Evolutionary conservation across 2,113 vertebrate species (phyloP).

Genomic region (Gasterosteus nipponicus): DNA sequence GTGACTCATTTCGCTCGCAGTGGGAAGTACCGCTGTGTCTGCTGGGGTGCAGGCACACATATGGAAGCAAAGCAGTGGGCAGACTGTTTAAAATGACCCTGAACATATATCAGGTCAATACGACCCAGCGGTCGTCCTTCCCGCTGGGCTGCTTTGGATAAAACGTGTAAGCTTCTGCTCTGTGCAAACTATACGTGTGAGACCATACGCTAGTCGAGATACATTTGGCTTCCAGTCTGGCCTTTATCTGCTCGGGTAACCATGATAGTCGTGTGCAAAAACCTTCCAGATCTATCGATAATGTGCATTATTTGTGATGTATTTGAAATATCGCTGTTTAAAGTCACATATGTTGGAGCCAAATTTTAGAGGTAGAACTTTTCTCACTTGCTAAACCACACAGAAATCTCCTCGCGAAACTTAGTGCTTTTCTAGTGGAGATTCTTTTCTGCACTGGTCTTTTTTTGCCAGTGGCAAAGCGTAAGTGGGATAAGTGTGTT

Average conservation of each 20-base stretch:
- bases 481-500: slow-evolving; percentile 1
- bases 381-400: neutral
- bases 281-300: neutral
- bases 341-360: neutral
- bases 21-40: slow-evolving; percentile 34
- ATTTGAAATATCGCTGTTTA: neutral
- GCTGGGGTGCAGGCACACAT: slow-evolving; percentile 30
- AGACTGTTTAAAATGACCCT: slow-evolving; percentile 46
- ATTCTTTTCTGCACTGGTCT: neutral
- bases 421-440: neutral
- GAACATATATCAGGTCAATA: slow-evolving; percentile 46
- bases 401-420: neutral
- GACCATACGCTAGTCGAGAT: no score
- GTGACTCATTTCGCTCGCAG: slow-evolving; percentile 31
- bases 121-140: slow-evolving; percentile 37
- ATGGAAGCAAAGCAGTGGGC: slow-evolving; percentile 53
- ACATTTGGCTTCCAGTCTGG: neutral
- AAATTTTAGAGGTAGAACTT: neutral
- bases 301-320: neutral
- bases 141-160: slow-evolving; percentile 40
- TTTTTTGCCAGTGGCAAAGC: slow-evolving; percentile 34
- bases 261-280: neutral
- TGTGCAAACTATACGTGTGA: neutral
- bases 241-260: neutral
- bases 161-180: slow-evolving; percentile 1